Evolutionary conservation across 2,113 vertebrate genomes (phyloP), one percentile per base, ranked within the genome.

Genomic region (Heterotis niloticus): DNA sequence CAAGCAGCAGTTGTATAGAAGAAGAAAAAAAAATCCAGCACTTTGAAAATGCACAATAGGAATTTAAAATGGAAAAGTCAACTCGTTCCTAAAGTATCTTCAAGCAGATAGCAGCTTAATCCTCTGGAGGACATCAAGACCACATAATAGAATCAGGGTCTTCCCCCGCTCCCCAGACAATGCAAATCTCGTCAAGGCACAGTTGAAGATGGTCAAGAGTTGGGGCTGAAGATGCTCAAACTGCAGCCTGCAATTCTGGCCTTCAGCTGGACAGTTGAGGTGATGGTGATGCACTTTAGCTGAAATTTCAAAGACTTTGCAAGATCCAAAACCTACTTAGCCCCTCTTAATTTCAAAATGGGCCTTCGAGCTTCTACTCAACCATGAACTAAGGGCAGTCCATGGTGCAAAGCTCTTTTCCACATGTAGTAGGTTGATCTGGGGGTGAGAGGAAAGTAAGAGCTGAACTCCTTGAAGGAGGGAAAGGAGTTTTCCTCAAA

Each of bases 381-480:
- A 26, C 94, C 90, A 62, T 99, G 95, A 67, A 98, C 91, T 10
- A 99, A 86, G 0, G 96, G 96, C 78, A 99, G 94, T 5, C 97
- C 97, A 0, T 98, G 95, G 0, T 96, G 94, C 84, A 99, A 83
- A 0, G 97, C 96, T 0, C 96, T 92, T 83, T 99, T 98, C 97
- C 97, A 99, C 97, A 99, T 99, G 91, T 99, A 99, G 85, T 98
- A 99, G 0, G 97, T 99, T 0, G 97, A 99, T 26, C 96, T 95
- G 0, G 97, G 96, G 0, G 96, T 99, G 76, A 95, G 92, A 0
- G 96, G 97, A 71, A 98, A 99, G 80, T 93, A 95, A 1, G 94
- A 92, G 0, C 96, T 91, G 86, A 99, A 99, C 84, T 99, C 97
- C 82, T 96, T 97, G 84, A 96, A 99, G 0, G 96, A 94, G 9